A percentile compares a stretch with the other conserved stretches of the same genome.
Conservation (phyloP, 2,797 vertebrate species). For the Rallus crepitans region DNA sequence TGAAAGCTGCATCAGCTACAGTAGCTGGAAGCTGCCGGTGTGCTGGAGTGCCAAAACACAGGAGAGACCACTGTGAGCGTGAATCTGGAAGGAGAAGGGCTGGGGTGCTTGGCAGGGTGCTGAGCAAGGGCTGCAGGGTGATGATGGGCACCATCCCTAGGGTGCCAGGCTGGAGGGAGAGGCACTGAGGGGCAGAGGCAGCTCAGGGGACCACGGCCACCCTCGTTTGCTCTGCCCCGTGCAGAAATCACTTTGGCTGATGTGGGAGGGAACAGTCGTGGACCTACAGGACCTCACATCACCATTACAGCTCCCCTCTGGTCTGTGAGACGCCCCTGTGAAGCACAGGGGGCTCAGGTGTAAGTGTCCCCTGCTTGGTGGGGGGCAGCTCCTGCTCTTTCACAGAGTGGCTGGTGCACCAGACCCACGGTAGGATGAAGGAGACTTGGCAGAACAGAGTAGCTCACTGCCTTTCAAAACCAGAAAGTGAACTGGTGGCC, state of each 20-base stretch:
- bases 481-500: background rate
- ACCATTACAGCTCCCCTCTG: background rate
- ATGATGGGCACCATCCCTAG: background rate
- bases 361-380: background rate
- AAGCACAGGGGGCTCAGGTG: background rate
- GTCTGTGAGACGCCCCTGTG: accelerated
- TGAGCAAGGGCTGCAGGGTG: background rate
- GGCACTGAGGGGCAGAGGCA: background rate
- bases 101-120: background rate
- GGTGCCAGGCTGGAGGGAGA: background rate
- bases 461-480: background rate
- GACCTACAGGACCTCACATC: background rate
- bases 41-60: background rate
- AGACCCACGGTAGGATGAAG: background rate
- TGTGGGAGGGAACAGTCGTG: accelerated
- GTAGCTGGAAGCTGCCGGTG: constrained; percentile 50
- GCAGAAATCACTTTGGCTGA: background rate
- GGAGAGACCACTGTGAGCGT: background rate
- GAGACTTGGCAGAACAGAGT: background rate
- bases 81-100: background rate
- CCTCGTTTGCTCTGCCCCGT: background rate
- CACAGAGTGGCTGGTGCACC: background rate
- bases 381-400: background rate
- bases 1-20: constrained; percentile 30
- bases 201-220: background rate